These are phyloP conservation scores for Rosalia funebris DNA, from an alignment of 2,888 invertebrate genomes.

Conservation along the genomic window DNA sequence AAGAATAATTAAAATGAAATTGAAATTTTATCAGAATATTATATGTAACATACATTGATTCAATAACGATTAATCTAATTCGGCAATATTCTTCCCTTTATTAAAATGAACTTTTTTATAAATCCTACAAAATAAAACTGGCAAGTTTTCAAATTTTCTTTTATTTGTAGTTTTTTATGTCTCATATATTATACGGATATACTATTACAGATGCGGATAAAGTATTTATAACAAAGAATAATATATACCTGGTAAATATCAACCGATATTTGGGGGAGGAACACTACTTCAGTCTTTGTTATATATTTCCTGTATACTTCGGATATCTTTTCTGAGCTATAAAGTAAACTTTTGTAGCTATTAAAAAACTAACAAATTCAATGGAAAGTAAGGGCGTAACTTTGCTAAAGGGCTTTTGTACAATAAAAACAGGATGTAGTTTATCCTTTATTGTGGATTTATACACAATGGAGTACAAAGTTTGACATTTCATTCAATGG, in stretches of 20 bases:
- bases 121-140: too few species aligned
- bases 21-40: too few species aligned
- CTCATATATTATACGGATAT: too few species aligned
- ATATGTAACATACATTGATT: too few species aligned
- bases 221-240: neutral
- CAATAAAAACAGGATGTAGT: conserved; percentile 20
- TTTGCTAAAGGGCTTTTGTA: neutral
- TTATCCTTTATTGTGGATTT: conserved; percentile 14
- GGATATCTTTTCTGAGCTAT: neutral
- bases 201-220: too few species aligned
- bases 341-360: conserved; percentile 1
- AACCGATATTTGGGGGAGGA: conserved; percentile 4
- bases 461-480: conserved; percentile 10
- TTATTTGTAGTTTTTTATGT: too few species aligned
- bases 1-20: too few species aligned
- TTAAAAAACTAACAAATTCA: conserved; percentile 14
- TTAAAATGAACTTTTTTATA: too few species aligned
- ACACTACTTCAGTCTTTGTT: neutral
- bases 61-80: too few species aligned
- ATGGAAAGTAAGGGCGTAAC: conserved; percentile 4
- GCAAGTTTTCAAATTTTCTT: too few species aligned
- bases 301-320: conserved; percentile 16
- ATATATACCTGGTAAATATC: neutral
- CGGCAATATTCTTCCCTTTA: too few species aligned
- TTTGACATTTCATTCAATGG: conserved; percentile 13